Percentiles rank a stretch among this genome's conserved stretches.
Evolutionary conservation across 2,113 vertebrate species (phyloP).

Genomic region (Neodontobutis hainanensis): DNA sequence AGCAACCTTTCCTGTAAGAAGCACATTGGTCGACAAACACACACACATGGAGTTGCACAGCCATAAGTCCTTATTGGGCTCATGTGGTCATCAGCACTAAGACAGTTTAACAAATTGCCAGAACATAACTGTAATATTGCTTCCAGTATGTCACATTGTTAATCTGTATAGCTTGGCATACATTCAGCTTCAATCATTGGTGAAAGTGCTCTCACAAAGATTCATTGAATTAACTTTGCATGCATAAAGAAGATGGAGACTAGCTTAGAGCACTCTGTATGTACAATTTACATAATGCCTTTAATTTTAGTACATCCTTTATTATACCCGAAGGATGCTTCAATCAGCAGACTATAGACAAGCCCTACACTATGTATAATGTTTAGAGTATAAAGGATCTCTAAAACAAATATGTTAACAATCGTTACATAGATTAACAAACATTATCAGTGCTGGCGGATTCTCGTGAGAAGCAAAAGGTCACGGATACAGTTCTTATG

Average conservation of each 20-base stretch:
- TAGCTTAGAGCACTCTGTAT: slow-evolving; percentile 58
- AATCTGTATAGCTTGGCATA: slow-evolving; percentile 66
- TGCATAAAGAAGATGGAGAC: slow-evolving; percentile 70
- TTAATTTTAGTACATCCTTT: slow-evolving; percentile 61
- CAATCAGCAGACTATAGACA: slow-evolving; percentile 54
- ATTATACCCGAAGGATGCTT: slow-evolving; percentile 63
- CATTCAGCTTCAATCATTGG: slow-evolving; percentile 57
- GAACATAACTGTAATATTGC: slow-evolving; percentile 63
- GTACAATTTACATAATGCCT: slow-evolving; percentile 69
- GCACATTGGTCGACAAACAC: slow-evolving; percentile 9
- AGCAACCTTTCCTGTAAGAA: slow-evolving; percentile 38
- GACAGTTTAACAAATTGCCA: slow-evolving; percentile 66
- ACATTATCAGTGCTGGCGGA: slow-evolving; percentile 30
- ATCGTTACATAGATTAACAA: slow-evolving; percentile 46
- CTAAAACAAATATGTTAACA: slow-evolving; percentile 61
- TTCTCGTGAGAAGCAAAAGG: slow-evolving; percentile 30
- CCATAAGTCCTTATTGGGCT: slow-evolving; percentile 33
- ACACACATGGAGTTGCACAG: slow-evolving; percentile 2
- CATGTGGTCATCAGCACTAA: slow-evolving; percentile 32
- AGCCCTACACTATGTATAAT: slow-evolving; percentile 35
- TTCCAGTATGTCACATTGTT: slow-evolving; percentile 64
- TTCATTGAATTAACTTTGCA: slow-evolving; percentile 57
- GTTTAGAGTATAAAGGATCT: slow-evolving; percentile 42
- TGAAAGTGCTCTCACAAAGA: slow-evolving; percentile 60
- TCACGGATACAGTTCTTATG: slow-evolving; percentile 5